Percentiles rank a stretch among this genome's conserved stretches.
phyloP scores from a whole-genome alignment of 2,888 invertebrate species.

The Watsonalla binaria region DNA sequence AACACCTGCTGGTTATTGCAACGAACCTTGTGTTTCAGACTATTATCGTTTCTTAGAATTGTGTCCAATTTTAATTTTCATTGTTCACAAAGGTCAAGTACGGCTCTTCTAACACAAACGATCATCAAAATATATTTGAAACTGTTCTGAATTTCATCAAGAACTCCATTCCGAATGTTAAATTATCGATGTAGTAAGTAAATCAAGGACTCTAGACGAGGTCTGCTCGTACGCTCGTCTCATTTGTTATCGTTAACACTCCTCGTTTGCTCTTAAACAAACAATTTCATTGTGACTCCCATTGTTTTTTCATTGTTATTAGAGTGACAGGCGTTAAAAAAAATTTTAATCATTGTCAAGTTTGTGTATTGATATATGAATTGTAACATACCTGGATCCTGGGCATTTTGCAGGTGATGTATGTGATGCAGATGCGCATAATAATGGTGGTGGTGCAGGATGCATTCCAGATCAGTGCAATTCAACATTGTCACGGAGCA shows the following conservation, averaged over 20 bases:
- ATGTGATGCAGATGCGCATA: slow-evolving; percentile 85
- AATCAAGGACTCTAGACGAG: slow-evolving; percentile 40
- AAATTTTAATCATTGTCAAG: slow-evolving; percentile 25
- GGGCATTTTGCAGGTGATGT: slow-evolving; percentile 82
- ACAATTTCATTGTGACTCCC: slow-evolving; percentile 56
- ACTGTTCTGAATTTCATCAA: slow-evolving; percentile 25
- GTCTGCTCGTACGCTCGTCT: slow-evolving; percentile 31
- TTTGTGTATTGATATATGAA: slow-evolving; percentile 10
- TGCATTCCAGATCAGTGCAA: slow-evolving; percentile 88
- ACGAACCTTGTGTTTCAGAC: slow-evolving; percentile 48
- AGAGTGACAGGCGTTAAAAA: slow-evolving; percentile 36
- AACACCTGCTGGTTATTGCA: slow-evolving; percentile 56
- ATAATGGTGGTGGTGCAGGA: slow-evolving; percentile 86
- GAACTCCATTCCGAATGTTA: slow-evolving; percentile 30
- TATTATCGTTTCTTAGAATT: slow-evolving; percentile 42
- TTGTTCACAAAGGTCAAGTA: slow-evolving; percentile 62
- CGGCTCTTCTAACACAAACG: slow-evolving; percentile 26
- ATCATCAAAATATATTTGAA: slow-evolving; percentile 25
- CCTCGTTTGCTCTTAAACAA: slow-evolving; percentile 54
- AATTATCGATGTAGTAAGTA: slow-evolving; percentile 22
- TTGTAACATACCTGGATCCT: slow-evolving; percentile 77
- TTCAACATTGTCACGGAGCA: slow-evolving; percentile 82
- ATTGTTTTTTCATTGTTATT: slow-evolving; percentile 48
- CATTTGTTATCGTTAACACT: slow-evolving; percentile 61
- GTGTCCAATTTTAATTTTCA: slow-evolving; percentile 41